Evolutionary conservation across 1,140 invertebrate genomes (phyloP).

Genomic region (Prorops nasuta): DNA sequence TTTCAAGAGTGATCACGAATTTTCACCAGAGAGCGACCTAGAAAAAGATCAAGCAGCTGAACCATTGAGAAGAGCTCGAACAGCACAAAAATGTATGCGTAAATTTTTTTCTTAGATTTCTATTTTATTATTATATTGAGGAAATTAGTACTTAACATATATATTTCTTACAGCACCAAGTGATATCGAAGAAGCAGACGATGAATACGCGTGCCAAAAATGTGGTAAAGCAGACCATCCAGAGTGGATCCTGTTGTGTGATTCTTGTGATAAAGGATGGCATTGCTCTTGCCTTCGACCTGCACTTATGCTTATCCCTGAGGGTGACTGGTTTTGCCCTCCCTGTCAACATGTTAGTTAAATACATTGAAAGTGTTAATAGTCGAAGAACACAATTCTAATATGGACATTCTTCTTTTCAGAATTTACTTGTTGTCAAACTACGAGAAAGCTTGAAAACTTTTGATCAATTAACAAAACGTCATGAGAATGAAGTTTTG

Average conservation of each 20-base stretch:
- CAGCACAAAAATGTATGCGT: constrained; percentile 60
- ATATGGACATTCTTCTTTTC: constrained; percentile 24
- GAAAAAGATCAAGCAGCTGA: constrained; percentile 60
- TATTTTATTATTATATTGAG: not conserved
- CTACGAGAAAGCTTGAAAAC: constrained; percentile 63
- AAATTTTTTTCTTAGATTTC: constrained; percentile 6
- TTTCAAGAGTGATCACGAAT: constrained; percentile 87
- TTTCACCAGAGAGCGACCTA: constrained; percentile 76
- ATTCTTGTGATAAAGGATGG: constrained; percentile 91
- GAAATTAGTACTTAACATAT: constrained; percentile 4
- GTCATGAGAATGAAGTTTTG: constrained; percentile 69
- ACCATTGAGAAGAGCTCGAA: constrained; percentile 67
- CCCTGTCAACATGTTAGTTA: constrained; percentile 82
- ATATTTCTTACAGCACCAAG: constrained; percentile 59
- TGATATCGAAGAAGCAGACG: constrained; percentile 55
- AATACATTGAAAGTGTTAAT: not conserved
- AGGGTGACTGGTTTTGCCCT: constrained; percentile 96
- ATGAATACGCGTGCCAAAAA: constrained; percentile 77
- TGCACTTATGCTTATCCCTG: constrained; percentile 87
- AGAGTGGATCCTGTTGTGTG: constrained; percentile 94
- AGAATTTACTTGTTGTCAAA: constrained; percentile 72
- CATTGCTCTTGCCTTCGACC: constrained; percentile 92
- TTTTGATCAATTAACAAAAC: constrained; percentile 62
- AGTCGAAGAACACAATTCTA: constrained; percentile 3
- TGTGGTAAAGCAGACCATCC: constrained; percentile 89